Percentiles rank a stretch among this genome's conserved stretches.
phyloP scores from a whole-genome alignment of 1,140 invertebrate genomes.

The Hyles vespertilio region DNA sequence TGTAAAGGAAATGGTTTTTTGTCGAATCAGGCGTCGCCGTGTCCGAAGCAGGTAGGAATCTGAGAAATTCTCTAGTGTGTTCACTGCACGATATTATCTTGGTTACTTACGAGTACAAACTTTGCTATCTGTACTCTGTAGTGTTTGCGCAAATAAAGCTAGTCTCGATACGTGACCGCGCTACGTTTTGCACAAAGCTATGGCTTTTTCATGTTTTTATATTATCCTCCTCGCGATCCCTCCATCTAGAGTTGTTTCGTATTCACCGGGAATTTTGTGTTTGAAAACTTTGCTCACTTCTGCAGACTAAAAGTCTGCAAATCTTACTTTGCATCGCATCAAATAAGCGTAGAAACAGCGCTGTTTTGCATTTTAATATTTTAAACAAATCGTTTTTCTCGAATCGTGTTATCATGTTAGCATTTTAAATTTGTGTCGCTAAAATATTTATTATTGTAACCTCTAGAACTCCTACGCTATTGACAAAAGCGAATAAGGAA shows the following conservation, averaged over 20 bases:
- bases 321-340: too few species aligned
- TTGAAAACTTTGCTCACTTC: too few species aligned
- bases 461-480: too few species aligned
- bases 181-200: conserved; percentile 24
- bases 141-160: conserved; percentile 65
- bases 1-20: conserved; percentile 70
- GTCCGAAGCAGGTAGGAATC: conserved; percentile 60
- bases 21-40: conserved; percentile 48
- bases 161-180: conserved; percentile 45
- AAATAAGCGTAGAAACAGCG: too few species aligned
- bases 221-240: conserved; percentile 7
- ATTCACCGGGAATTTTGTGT: too few species aligned
- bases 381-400: conserved; percentile 9
- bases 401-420: too few species aligned
- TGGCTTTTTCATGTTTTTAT: conserved; percentile 26
- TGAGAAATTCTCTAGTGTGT: conserved; percentile 35
- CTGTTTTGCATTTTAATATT: conserved; percentile 4
- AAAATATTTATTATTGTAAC: too few species aligned
- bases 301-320: too few species aligned
- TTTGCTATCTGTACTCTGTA: conserved; percentile 46
- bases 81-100: conserved; percentile 51
- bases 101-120: conserved; percentile 58
- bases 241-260: too few species aligned
- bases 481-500: too few species aligned
- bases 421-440: too few species aligned